phyloP scores from a whole-genome alignment of 1,140 invertebrate genomes.

The Drosophila nigrodunni region DNA sequence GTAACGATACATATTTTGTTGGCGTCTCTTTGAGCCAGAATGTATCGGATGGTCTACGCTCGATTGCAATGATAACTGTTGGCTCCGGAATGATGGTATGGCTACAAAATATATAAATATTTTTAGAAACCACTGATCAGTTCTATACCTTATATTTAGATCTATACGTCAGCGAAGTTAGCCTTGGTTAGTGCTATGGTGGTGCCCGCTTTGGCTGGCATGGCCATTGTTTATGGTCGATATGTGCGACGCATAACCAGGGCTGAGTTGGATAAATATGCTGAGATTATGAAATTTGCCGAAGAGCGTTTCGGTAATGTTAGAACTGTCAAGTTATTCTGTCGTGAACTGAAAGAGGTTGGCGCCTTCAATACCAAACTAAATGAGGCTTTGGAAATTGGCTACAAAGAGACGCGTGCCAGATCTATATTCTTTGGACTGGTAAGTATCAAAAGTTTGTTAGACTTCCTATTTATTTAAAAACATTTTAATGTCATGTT shows the following conservation, averaged over 20 bases:
- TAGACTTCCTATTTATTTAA: too few species aligned
- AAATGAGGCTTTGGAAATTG: conserved; percentile 90
- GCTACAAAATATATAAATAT: conserved; percentile 17
- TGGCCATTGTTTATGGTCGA: conserved; percentile 95
- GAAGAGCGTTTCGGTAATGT: conserved; percentile 98
- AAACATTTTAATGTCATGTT: background rate
- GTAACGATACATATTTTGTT: conserved; percentile 95
- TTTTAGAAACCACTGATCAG: background rate
- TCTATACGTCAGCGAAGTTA: conserved; percentile 95
- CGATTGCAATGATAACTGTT: conserved; percentile 92
- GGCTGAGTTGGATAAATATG: conserved; percentile 93
- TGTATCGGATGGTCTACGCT: conserved; percentile 96
- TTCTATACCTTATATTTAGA: conserved; percentile 84
- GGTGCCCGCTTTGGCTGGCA: conserved; percentile 93
- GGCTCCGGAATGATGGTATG: conserved; percentile 97
- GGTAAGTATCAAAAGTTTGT: conserved; percentile 78
- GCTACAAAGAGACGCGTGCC: conserved; percentile 94
- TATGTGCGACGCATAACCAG: conserved; percentile 94
- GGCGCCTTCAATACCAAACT: conserved; percentile 89
- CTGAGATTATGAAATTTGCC: conserved; percentile 92
- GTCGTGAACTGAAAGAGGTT: conserved; percentile 93
- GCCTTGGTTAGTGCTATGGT: conserved; percentile 93
- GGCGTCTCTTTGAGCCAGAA: conserved; percentile 97
- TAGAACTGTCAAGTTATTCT: conserved; percentile 96
- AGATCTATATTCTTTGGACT: conserved; percentile 96